Percentiles rank a stretch among this genome's conserved stretches.
Conservation (phyloP, 2,888 invertebrate species). For the Lasioglossum zephyrum region DNA sequence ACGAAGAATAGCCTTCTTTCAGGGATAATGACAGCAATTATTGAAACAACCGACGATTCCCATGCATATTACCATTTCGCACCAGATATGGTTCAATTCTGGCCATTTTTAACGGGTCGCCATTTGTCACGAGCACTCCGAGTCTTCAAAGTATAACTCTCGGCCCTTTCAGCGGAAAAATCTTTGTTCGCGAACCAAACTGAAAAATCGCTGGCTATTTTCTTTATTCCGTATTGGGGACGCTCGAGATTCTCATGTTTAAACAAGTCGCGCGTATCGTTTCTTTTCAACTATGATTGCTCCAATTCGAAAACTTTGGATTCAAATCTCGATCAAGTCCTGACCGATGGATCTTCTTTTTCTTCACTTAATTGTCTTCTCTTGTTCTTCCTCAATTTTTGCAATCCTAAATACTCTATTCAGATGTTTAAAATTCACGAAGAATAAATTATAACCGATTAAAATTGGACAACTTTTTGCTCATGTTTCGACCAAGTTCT, state of each 20-base stretch:
- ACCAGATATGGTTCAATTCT: not conserved
- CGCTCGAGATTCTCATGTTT: not conserved
- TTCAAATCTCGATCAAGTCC: too few relatives aligned
- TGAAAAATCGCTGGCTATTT: not conserved
- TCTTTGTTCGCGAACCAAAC: not conserved
- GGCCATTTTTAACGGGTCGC: not conserved
- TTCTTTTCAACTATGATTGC: not conserved
- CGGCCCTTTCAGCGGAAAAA: not conserved
- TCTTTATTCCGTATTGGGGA: not conserved
- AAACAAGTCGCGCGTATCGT: not conserved
- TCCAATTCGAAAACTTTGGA: too few relatives aligned
- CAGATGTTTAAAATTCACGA: too few relatives aligned
- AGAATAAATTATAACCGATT: too few relatives aligned
- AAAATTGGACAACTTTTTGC: too few relatives aligned
- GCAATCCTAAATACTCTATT: too few relatives aligned
- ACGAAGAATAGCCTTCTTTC: constrained; percentile 26
- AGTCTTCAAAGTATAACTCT: not conserved
- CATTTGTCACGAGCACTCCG: not conserved
- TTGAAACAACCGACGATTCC: constrained; percentile 44
- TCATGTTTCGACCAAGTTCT: too few relatives aligned
- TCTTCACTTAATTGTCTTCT: too few relatives aligned
- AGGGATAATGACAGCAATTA: constrained; percentile 59
- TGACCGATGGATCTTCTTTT: too few relatives aligned
- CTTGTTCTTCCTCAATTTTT: too few relatives aligned
- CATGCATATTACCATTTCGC: constrained; percentile 15